These are phyloP conservation scores for Danio tinwini DNA, from an alignment of 2,797 vertebrate genomes.

Conservation along the genomic window DNA sequence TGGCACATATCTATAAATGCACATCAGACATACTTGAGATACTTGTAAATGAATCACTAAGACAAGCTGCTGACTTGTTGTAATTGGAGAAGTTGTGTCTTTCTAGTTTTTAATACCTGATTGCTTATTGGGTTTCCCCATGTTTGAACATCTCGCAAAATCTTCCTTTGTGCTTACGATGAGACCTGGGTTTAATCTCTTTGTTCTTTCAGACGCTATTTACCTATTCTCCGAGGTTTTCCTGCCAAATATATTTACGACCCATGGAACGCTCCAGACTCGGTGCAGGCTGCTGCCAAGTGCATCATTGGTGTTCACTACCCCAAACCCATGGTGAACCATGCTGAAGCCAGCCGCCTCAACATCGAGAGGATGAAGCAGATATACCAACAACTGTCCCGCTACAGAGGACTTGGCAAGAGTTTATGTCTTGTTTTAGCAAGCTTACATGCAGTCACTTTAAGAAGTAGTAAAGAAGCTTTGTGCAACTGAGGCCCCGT, in stretches of 20 bases:
- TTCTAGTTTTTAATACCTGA: not conserved
- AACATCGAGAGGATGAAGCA: slow-evolving; percentile 70
- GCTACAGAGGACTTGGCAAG: slow-evolving; percentile 66
- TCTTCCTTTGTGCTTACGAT: slow-evolving; percentile 53
- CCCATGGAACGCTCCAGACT: slow-evolving; percentile 66
- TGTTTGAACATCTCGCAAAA: slow-evolving; percentile 11
- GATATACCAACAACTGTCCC: slow-evolving; percentile 69
- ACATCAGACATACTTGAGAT: not conserved
- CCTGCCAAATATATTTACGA: slow-evolving; percentile 70
- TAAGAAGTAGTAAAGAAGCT: not conserved
- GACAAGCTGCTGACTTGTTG: slow-evolving; percentile 9
- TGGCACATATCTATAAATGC: slow-evolving; percentile 26
- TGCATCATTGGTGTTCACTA: slow-evolving; percentile 67
- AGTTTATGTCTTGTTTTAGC: slow-evolving; percentile 10
- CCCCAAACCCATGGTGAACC: slow-evolving; percentile 69
- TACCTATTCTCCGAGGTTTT: slow-evolving; percentile 66
- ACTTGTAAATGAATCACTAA: slow-evolving; percentile 2
- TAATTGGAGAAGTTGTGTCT: not conserved
- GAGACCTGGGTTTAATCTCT: slow-evolving; percentile 62
- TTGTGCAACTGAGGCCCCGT: no score
- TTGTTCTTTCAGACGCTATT: slow-evolving; percentile 67
- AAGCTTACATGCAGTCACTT: not conserved
- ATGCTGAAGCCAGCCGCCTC: slow-evolving; percentile 67
- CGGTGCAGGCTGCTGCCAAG: slow-evolving; percentile 63
- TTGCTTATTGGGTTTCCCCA: not conserved